These are phyloP conservation scores for Brachyptera putata DNA, from an alignment of 2,888 invertebrate species.

Conservation along the genomic window DNA sequence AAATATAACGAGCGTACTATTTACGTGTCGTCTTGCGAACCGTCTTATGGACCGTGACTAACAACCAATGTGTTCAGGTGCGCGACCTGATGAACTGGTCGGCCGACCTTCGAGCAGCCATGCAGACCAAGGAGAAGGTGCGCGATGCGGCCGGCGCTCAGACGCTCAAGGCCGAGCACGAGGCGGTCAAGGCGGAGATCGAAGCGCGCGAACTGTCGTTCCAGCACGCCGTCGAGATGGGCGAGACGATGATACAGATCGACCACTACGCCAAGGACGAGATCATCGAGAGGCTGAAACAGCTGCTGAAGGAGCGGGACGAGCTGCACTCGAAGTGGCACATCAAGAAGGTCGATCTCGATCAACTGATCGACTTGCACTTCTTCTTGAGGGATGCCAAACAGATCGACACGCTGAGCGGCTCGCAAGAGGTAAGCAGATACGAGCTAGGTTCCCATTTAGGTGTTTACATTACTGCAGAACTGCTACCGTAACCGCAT, in stretches of 20 bases:
- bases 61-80: constrained; percentile 53
- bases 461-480: too few relatives aligned
- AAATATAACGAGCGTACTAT: too few relatives aligned
- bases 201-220: constrained; percentile 84
- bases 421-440: constrained; percentile 70
- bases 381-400: constrained; percentile 92
- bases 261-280: constrained; percentile 45
- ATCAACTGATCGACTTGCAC: constrained; percentile 89
- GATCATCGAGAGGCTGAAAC: constrained; percentile 73
- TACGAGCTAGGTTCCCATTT: too few relatives aligned
- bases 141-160: constrained; percentile 80
- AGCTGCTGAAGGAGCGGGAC: constrained; percentile 72
- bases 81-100: constrained; percentile 90
- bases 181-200: constrained; percentile 76
- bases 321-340: constrained; percentile 83
- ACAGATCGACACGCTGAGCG: constrained; percentile 82
- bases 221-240: constrained; percentile 58
- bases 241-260: constrained; percentile 62
- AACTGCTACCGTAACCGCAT: too few relatives aligned
- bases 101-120: constrained; percentile 66
- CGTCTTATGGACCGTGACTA: too few relatives aligned
- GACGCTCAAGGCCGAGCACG: constrained; percentile 75
- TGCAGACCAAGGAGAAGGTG: constrained; percentile 76
- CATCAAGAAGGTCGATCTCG: constrained; percentile 79
- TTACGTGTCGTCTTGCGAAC: too few relatives aligned